Evolutionary conservation across 1,140 invertebrate genomes (phyloP).

Genomic region (Megathymus violae): DNA sequence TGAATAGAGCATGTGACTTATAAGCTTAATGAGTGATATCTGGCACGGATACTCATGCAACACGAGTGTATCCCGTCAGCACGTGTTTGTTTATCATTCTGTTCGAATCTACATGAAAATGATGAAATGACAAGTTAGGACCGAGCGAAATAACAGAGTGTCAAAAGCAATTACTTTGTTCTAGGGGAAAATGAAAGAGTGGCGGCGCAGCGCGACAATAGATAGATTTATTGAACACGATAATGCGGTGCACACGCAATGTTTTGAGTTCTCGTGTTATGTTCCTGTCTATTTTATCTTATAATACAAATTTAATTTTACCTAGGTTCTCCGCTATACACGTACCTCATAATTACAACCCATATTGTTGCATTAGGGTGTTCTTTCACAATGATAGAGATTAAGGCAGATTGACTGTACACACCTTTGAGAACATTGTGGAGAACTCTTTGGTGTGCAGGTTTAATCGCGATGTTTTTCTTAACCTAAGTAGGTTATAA

Average conservation of each 20-base stretch:
- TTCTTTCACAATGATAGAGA: too few species aligned
- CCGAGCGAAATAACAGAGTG: constrained; percentile 17
- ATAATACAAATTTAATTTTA: too few species aligned
- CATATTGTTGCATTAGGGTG: too few species aligned
- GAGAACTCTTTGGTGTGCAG: too few species aligned
- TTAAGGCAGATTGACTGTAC: too few species aligned
- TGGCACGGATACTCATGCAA: neutral
- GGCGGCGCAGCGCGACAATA: constrained; percentile 9
- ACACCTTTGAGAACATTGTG: too few species aligned
- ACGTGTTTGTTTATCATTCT: constrained; percentile 7
- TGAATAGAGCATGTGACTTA: too few species aligned
- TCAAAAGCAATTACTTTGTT: constrained; percentile 28
- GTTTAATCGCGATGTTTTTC: too few species aligned
- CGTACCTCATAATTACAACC: too few species aligned
- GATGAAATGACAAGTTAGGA: constrained; percentile 23
- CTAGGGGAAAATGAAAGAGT: constrained; percentile 21
- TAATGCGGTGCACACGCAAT: neutral
- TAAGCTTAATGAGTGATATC: neutral
- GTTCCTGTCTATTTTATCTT: neutral
- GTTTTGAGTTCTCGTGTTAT: neutral
- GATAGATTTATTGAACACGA: constrained; percentile 24
- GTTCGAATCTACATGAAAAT: constrained; percentile 21
- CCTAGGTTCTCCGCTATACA: too few species aligned
- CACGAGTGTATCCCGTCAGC: neutral
- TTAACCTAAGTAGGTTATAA: too few species aligned